Evolutionary conservation across 64 coral and sea anemone species (phyloP), one percentile per base, ranked within the genome.

Genomic region (Porites australiensis): DNA sequence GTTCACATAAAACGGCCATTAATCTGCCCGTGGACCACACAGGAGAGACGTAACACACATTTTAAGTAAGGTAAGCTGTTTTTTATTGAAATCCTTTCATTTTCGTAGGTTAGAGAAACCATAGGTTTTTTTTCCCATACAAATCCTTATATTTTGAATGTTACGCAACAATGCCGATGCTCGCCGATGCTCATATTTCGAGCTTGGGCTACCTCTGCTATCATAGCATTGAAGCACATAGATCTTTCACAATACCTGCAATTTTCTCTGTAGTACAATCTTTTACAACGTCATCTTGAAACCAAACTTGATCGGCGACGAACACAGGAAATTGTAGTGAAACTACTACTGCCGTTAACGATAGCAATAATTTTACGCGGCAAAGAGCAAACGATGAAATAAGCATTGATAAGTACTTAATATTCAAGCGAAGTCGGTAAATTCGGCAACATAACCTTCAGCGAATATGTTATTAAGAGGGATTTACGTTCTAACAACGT

Each of bases 231-330:
- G 13, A 16, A 49, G 12, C 8, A 23, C 3, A 20, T 22, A 15
- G 4, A 50, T 18, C 13, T 47, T 50, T 64, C 3, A 83, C 43
- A 13, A 18, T 83, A 84, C 81, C 81, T 84, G 81, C 5, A 18
- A 3, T 51, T 22, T 84, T 84, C 8, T 22, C 16, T 8, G 81
- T 48, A 51, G 63, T 68, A 48, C 81, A 84, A 6, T 84, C 81
- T 51, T 68, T 16, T 2, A 50, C 6, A 18, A 84, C 18, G 62
- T 27, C 16, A 4, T 67, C 62, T 21, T 52, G 50, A 11, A 22
- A 82, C 45, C 63, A 19, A 51, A 84, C 14, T 84, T 54, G 61
- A 22, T 65, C 81, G 7, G 63, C 81, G 5, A 84, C 19, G 64
- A 68, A 84, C 0, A 67, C 37, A 50, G 68, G 52, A 3, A 22